Conservation (phyloP, 2,113 vertebrate genomes). For the Istiophorus platypterus region DNA sequence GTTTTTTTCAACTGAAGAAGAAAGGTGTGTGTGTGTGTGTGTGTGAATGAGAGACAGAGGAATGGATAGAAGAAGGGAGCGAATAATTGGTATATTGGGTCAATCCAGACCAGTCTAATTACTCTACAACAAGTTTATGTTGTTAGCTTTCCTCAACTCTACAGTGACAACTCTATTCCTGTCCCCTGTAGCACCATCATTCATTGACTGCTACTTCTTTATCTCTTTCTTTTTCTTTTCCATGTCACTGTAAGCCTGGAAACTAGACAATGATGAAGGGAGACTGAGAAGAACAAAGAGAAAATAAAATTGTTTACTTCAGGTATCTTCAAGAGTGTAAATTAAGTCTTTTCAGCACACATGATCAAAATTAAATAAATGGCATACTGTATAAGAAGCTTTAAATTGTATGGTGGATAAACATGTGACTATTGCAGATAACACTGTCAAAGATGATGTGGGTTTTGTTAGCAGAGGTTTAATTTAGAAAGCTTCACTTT, state of each 20-base stretch:
- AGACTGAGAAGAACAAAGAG: slow-evolving; percentile 8
- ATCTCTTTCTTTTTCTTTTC: slow-evolving; percentile 18
- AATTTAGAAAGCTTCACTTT: background rate
- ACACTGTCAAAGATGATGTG: background rate
- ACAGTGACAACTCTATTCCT: slow-evolving; percentile 28
- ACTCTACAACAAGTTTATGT: slow-evolving; percentile 10
- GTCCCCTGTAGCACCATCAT: slow-evolving; percentile 18
- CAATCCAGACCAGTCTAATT: background rate
- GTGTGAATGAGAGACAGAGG: background rate
- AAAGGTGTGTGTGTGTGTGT: background rate
- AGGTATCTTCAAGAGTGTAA: background rate
- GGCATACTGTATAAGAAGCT: background rate
- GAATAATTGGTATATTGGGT: background rate
- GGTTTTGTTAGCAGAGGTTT: slow-evolving; percentile 7
- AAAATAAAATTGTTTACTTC: slow-evolving; percentile 7
- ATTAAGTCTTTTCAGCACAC: background rate
- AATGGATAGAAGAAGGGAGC: background rate
- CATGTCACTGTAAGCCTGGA: slow-evolving; percentile 12
- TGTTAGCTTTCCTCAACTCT: slow-evolving; percentile 12
- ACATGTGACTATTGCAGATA: slow-evolving; percentile 3
- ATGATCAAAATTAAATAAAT: slow-evolving; percentile 2
- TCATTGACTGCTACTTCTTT: slow-evolving; percentile 11
- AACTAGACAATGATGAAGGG: background rate
- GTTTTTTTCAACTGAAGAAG: background rate
- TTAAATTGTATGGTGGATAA: background rate